Conservation (phyloP, 2,888 invertebrate genomes). For the Catocala nupta region DNA sequence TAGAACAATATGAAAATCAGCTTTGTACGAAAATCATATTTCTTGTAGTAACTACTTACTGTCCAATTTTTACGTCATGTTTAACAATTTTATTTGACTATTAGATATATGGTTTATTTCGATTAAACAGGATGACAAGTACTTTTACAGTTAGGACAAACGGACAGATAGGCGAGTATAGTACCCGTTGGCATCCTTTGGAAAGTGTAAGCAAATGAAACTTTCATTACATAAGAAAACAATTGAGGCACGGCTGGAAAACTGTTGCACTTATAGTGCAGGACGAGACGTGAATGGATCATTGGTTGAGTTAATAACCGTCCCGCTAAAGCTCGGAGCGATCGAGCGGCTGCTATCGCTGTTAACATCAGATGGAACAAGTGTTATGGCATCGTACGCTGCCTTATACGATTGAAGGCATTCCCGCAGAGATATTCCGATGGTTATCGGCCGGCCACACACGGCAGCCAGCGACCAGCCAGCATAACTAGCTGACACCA, state of each 20-base stretch:
- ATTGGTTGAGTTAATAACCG: slow-evolving; percentile 70
- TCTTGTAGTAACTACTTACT: too few species aligned
- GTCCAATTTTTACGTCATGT: too few species aligned
- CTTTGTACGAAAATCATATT: too few species aligned
- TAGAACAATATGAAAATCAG: too few species aligned
- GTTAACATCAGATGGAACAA: slow-evolving; percentile 77
- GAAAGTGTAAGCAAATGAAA: slow-evolving; percentile 12
- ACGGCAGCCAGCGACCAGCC: slow-evolving; percentile 62
- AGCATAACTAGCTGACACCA: slow-evolving; percentile 72
- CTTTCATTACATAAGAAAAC: slow-evolving; percentile 36
- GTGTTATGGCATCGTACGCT: slow-evolving; percentile 79
- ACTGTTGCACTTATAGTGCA: slow-evolving; percentile 39
- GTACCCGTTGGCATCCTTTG: too few species aligned
- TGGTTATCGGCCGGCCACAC: slow-evolving; percentile 78
- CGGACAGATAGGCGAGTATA: too few species aligned
- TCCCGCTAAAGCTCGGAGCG: slow-evolving; percentile 65
- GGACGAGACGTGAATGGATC: slow-evolving; percentile 59
- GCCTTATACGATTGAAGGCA: slow-evolving; percentile 77
- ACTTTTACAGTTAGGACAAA: too few species aligned
- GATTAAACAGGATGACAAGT: too few species aligned
- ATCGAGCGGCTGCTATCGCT: slow-evolving; percentile 68
- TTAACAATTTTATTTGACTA: too few species aligned
- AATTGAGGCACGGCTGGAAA: slow-evolving; percentile 34
- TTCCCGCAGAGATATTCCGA: slow-evolving; percentile 73
- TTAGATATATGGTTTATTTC: too few species aligned